Evolutionary conservation across 2,113 vertebrate genomes (phyloP).

Genomic region (Theristicus caerulescens): DNA sequence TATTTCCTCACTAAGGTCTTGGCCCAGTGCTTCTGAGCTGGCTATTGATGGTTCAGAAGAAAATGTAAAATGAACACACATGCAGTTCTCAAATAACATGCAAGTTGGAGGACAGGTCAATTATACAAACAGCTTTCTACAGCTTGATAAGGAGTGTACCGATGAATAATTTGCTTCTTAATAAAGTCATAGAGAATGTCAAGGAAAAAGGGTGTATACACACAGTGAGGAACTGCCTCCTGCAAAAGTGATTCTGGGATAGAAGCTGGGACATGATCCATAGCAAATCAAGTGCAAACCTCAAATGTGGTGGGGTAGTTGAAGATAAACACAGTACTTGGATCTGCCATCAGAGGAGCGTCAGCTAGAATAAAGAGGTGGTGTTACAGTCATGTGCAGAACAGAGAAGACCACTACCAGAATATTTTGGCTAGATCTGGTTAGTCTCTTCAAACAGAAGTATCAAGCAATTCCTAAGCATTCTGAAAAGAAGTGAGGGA

Average conservation of each 20-base stretch:
- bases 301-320: neutral
- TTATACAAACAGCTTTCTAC: neutral
- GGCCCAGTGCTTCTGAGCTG: neutral
- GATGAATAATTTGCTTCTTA: neutral
- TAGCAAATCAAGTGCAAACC: neutral
- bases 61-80: neutral
- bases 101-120: neutral
- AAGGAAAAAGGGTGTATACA: neutral
- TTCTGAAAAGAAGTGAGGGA: neutral
- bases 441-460: neutral
- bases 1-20: neutral
- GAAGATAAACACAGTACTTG: neutral
- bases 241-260: neutral
- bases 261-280: neutral
- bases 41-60: neutral
- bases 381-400: neutral
- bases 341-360: neutral
- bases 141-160: neutral
- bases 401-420: neutral
- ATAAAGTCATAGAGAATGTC: neutral
- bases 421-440: neutral
- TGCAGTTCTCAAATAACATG: neutral
- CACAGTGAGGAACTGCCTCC: neutral
- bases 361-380: neutral
- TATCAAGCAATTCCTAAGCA: neutral